Evolutionary conservation across 2,888 invertebrate genomes (phyloP).

Genomic region (Pseudococcus viburni): DNA sequence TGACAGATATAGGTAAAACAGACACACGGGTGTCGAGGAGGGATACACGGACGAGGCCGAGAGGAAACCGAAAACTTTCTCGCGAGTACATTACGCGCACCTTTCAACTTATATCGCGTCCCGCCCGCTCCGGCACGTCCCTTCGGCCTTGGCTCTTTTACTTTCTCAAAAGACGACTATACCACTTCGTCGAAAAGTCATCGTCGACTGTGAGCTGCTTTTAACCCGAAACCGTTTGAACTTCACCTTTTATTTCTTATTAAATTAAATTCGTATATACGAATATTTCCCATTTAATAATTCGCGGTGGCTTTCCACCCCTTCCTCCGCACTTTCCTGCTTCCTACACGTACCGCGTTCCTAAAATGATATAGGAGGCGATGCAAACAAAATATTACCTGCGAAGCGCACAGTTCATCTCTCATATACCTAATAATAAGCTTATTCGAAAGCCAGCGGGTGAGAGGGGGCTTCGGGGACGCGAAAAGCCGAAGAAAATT

Average conservation of each 20-base stretch:
- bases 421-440: not conserved
- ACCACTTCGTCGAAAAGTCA: conserved; percentile 21
- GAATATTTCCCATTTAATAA: conserved; percentile 51
- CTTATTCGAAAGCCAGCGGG: not conserved
- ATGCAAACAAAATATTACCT: not conserved
- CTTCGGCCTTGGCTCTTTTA: not conserved
- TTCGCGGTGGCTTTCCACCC: not conserved
- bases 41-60: not conserved
- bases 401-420: not conserved
- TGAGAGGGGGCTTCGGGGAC: not conserved
- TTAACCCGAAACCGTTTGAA: conserved; percentile 46
- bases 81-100: conserved; percentile 28
- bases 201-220: not conserved
- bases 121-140: not conserved
- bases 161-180: conserved; percentile 1
- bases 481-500: not conserved
- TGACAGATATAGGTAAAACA: conserved; percentile 14
- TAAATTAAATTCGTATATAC: conserved; percentile 48
- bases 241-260: conserved; percentile 32
- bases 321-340: not conserved
- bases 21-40: not conserved
- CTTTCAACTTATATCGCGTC: not conserved
- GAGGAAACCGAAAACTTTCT: conserved; percentile 1
- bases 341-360: too few species aligned
- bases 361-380: not conserved